Conservation (phyloP, 2,113 vertebrate genomes). For the Erpornis zantholeuca region DNA sequence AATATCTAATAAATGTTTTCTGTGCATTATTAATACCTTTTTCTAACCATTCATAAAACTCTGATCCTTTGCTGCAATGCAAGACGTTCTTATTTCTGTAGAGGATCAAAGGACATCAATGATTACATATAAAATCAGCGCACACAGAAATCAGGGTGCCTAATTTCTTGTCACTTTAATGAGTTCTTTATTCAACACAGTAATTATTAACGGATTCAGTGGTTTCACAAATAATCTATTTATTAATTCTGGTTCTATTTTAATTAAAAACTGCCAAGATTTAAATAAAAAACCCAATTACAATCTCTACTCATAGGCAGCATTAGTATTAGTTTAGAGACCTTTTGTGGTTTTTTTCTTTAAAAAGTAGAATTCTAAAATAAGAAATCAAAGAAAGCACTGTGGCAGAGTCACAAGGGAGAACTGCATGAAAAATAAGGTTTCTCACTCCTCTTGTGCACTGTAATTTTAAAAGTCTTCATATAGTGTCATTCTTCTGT, state of each 20-base stretch:
- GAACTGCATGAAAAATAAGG: slow-evolving; percentile 63
- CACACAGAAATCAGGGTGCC: slow-evolving; percentile 72
- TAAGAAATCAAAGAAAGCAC: slow-evolving; percentile 75
- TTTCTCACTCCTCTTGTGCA: slow-evolving; percentile 76
- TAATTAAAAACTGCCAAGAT: slow-evolving; percentile 68
- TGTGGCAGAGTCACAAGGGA: slow-evolving; percentile 73
- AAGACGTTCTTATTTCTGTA: slow-evolving; percentile 62
- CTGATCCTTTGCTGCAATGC: slow-evolving; percentile 62
- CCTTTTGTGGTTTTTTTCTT: slow-evolving; percentile 14
- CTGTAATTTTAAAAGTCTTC: slow-evolving; percentile 77
- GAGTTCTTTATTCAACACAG: slow-evolving; percentile 46
- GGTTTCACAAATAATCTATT: slow-evolving; percentile 68
- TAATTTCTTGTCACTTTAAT: slow-evolving; percentile 55
- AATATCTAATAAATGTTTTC: slow-evolving; percentile 79
- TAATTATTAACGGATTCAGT: slow-evolving; percentile 50
- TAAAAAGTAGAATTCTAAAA: slow-evolving; percentile 70
- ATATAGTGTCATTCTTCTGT: slow-evolving; percentile 79
- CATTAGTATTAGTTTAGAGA: slow-evolving; percentile 67
- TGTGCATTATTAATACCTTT: slow-evolving; percentile 76
- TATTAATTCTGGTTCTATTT: slow-evolving; percentile 59
- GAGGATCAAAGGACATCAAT: slow-evolving; percentile 63
- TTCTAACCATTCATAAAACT: slow-evolving; percentile 69
- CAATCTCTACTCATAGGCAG: slow-evolving; percentile 65
- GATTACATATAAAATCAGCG: slow-evolving; percentile 76
- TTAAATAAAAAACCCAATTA: slow-evolving; percentile 66